Base-by-base conservation (phyloP, 2,113 vertebrate species). In the Neodontobutis hainanensis region DNA sequence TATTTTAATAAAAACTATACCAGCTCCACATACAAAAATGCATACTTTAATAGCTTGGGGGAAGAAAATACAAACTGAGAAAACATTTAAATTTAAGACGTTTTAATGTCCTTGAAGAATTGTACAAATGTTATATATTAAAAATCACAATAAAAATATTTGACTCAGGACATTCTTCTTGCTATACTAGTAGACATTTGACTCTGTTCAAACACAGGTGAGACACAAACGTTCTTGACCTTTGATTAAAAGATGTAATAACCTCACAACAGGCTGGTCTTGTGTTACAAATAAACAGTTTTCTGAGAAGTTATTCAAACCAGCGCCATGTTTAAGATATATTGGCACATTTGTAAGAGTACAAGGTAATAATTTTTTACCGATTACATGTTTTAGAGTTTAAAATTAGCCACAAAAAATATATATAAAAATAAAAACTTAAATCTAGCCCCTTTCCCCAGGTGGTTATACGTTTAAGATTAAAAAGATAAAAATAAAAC, bases 171-270 rank as follows among this genome's bases (percentile, higher is more conserved):
- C 42, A 35, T 27, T 52, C 44, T 5, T 58, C 38, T 8, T 40
- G 3, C 8, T 40, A 40, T 4, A 40, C 4, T 40, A 40, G 8
- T 40, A 4, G 5, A 40, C 38, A 6, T 4, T 40, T 40, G 5
- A 40, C 38, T 40, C 38, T 40, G 38, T 40, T 40, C 52, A 63
- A 66, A 82, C 66, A 68, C 1, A 8, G 12, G 12, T 6, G 8
- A 63, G 19, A 40, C 4, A 8, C 49, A 32, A 70, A 52, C 0
- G 6, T 49, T 40, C n/a, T 15, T 1, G 73, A 67, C 73, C 60
- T 77, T 38, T 70, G 38, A 45, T 6, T 57, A 9, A 51, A 46
- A 47, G 16, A 68, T 61, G 78, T 79, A 83, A 85, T 77, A 68
- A n/a, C n/a, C n/a, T n/a, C n/a, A n/a, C n/a, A n/a, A n/a, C n/a